Evolutionary conservation across 1,140 invertebrate genomes (phyloP).

Genomic region (Heterodera schachtii): DNA sequence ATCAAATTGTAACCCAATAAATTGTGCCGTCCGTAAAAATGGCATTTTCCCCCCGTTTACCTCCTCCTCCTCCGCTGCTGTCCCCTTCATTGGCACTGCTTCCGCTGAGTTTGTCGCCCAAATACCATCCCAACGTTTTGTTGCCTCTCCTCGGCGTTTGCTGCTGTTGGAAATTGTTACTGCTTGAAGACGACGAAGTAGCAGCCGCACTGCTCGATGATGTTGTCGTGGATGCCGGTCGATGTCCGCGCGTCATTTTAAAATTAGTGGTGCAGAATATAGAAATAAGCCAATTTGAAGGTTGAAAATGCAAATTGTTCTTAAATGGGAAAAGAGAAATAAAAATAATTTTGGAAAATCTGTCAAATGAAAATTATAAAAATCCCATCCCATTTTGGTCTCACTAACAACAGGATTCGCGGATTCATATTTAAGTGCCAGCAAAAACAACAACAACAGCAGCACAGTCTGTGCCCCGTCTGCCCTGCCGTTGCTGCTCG

Average conservation of each 20-base stretch:
- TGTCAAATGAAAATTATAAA: background rate
- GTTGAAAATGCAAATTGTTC: conserved; percentile 7
- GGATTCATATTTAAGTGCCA: too few relatives aligned
- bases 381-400: background rate
- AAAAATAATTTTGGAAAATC: background rate
- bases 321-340: background rate
- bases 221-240: background rate
- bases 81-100: conserved; percentile 3
- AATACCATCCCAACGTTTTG: conserved; percentile 31
- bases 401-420: background rate
- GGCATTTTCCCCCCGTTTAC: too few relatives aligned
- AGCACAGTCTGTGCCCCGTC: too few relatives aligned
- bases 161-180: conserved; percentile 1
- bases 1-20: too few relatives aligned
- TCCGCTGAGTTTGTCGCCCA: conserved; percentile 22
- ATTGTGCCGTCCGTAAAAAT: background rate
- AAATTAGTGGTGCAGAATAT: background rate
- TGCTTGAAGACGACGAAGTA: conserved; percentile 12
- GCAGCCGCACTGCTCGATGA: conserved; percentile 3
- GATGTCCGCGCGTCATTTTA: conserved; percentile 3
- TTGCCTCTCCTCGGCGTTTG: conserved; percentile 28
- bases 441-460: background rate
- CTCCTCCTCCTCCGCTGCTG: background rate
- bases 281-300: conserved; percentile 16
- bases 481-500: background rate